Base-by-base conservation (phyloP, 2,113 vertebrate species). In the Muscicapa adusta region DNA sequence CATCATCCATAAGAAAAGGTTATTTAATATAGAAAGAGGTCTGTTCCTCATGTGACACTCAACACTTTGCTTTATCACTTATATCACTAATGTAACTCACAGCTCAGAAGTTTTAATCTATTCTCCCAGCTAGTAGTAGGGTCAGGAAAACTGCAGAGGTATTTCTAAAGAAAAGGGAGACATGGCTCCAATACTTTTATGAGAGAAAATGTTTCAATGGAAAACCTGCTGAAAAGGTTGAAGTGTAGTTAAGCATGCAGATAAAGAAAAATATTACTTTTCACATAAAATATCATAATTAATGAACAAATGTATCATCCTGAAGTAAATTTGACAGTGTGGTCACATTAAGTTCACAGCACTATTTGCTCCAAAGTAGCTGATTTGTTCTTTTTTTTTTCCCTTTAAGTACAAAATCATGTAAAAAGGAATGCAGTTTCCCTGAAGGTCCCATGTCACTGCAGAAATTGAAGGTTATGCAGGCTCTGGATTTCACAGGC, bases 81-180 rank as follows among this genome's bases (percentile, higher is more conserved):
- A 58, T 89, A 86, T 29, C 57, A 43, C 57, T 79, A 83, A 78
- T 82, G 18, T 63, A 50, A n/a, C 61, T 91, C 36, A 63, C 14
- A 88, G 61, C 14, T 76, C 68, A 72, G 73, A 51, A 93, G 79
- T 71, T 77, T 81, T 91, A 89, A 95, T 88, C 38, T 90, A 22
- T 78, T 85, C 45, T 95, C 40, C 25, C 84, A 88, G 43, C 40
- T 15, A 93, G 51, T 29, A 88, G 33, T 34, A 86, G 70, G 17
- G 91, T 71, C 75, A 89, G 85, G 12, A 24, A 66, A 91, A 33
- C 53, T 72, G 76, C 81, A 45, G 83, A 92, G 14, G 16, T 48
- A 81, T 89, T 94, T 91, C 58, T 91, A 88, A 93, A 42, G 81
- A 84, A 89, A 88, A 86, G 31, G 36, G 70, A 94, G 51, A 38